A percentile compares a stretch with the other conserved stretches of the same genome.
These are phyloP conservation scores for human (Homo sapiens) DNA, from an alignment of 2,113 vertebrate species.

Conservation along the genomic window DNA sequence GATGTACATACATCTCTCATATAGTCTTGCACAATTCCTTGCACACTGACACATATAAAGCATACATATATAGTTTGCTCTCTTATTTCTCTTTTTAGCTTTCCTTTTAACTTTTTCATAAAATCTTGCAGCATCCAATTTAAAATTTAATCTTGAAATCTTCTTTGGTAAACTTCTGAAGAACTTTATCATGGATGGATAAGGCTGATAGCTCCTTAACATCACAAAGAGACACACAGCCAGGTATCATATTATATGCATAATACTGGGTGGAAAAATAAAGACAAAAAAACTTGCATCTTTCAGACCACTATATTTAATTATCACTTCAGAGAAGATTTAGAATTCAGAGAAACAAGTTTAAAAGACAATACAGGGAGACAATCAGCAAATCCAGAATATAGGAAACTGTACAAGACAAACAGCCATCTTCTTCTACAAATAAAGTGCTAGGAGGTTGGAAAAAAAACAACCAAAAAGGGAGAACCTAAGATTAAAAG, in stretches of 20 bases:
- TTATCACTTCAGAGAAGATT: neutral
- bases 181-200: neutral
- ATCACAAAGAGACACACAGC: neutral
- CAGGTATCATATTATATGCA: neutral
- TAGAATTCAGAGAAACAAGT: conserved; percentile 28
- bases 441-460: neutral
- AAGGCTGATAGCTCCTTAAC: neutral
- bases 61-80: conserved; percentile 6
- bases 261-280: neutral
- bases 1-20: neutral
- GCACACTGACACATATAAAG: neutral
- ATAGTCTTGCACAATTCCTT: neutral
- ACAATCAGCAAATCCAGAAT: neutral
- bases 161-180: neutral
- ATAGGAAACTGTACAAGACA: neutral
- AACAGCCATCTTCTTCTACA: neutral
- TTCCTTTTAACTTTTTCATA: conserved; percentile 24
- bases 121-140: neutral
- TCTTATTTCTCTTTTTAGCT: conserved; percentile 14
- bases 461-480: neutral
- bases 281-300: neutral
- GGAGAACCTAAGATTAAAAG: neutral
- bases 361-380: neutral
- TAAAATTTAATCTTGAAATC: conserved; percentile 30
- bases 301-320: conserved; percentile 33